Evolutionary conservation across 1,140 invertebrate genomes (phyloP), one percentile per base, ranked within the genome.

Genomic region (Cheumatopsyche charites): DNA sequence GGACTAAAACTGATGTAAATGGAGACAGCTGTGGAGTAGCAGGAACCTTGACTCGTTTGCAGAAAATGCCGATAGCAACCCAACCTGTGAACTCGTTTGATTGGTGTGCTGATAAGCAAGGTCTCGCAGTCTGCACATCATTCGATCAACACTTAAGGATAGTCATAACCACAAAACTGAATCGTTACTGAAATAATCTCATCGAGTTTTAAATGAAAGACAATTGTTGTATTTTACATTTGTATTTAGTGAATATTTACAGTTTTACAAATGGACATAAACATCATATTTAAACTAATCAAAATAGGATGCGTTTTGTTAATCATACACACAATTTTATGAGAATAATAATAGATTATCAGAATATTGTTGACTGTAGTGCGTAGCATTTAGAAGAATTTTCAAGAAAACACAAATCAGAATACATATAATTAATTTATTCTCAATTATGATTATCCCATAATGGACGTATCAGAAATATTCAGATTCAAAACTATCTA

Each of bases 81-180:
- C 96, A 98, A 80, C 96, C 96, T 0, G 89, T 98, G 61, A 91
- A 90, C 77, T 89, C 91, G 1, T 91, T 95, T 73, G 93, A 97
- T 79, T 98, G 96, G 96, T 94, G 92, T 81, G 87, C 88, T 0
- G 95, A 98, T 79, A 97, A 97, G 81, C 80, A 88, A 36, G 96
- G 96, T 12, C 83, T 98, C 0, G 92, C 91, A 42, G 89, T 97
- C 1, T 94, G 93, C 78, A 93, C 93, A 1, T 88, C 94, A 0
- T 97, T 98, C 80, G 96, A 98, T 85, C 96, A 98, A 82, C 91
- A 89, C 68, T 79, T 98, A n/a, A 85, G 95, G 19, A 88, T 98
- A 4, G 79, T 98, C 42, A 91, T 98, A 62, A 91, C 92, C 11
- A 98, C 96, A 1, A 97, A 96, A 84, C 83, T 98, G 0, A 95